Conservation (phyloP, 2,113 vertebrate species). For the Antechinus stuartii region DNA sequence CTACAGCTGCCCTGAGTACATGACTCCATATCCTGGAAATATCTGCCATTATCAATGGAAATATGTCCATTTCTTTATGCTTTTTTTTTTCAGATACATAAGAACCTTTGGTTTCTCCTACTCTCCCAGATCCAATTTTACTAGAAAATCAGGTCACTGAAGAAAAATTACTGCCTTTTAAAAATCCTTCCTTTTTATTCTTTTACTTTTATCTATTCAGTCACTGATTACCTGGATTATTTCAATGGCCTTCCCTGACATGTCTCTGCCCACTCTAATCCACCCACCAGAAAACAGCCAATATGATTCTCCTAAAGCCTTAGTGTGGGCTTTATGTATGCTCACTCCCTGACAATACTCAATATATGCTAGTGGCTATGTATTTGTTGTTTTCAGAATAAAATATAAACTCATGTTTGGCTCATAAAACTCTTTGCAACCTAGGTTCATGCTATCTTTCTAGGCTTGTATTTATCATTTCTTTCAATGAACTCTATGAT, state of each 20-base stretch:
- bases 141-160: background rate
- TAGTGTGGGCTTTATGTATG: background rate
- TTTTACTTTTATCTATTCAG: background rate
- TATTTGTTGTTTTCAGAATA: background rate
- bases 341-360: background rate
- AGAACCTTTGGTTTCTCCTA: background rate
- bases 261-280: background rate
- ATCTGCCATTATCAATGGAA: background rate
- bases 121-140: background rate
- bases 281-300: background rate
- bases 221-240: background rate
- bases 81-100: background rate
- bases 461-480: background rate
- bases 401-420: background rate
- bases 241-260: background rate
- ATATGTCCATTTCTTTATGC: too few species aligned
- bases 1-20: background rate
- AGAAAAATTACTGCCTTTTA: background rate
- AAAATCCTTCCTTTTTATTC: background rate
- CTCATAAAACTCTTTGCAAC: background rate
- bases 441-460: background rate
- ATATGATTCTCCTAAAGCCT: too few species aligned
- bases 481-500: background rate
- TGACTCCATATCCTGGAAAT: background rate
- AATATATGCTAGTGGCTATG: background rate